phyloP scores from a whole-genome alignment of 2,797 vertebrate species.

The Takifugu rubripes region DNA sequence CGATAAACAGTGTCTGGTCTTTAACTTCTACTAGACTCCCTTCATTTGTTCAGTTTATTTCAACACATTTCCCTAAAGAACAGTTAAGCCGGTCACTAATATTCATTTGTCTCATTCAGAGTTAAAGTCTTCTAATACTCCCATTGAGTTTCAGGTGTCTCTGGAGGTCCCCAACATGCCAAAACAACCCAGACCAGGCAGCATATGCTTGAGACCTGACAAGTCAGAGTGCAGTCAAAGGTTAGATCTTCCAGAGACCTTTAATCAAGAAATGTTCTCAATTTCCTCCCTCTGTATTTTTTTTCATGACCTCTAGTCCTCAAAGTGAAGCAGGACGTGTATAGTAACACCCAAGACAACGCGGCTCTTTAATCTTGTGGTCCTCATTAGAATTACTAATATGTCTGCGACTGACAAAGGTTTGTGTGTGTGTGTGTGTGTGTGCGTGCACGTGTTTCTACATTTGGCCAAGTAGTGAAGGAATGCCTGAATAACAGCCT shows the following conservation, averaged over 20 bases:
- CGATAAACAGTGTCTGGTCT: no score
- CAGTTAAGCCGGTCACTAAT: slow-evolving; percentile 35
- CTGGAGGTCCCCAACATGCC: slow-evolving; percentile 31
- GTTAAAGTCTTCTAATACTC: slow-evolving; percentile 34
- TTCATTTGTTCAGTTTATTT: no score
- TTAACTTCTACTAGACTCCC: no score
- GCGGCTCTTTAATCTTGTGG: slow-evolving; percentile 74
- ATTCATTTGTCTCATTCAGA: slow-evolving; percentile 52
- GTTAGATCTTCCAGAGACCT: slow-evolving; percentile 76
- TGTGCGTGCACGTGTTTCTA: slow-evolving; percentile 35
- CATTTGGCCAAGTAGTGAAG: slow-evolving; percentile 51
- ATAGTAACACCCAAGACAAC: slow-evolving; percentile 73
- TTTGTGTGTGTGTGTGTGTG: slow-evolving; percentile 36
- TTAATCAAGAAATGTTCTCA: slow-evolving; percentile 80
- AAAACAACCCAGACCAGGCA: slow-evolving; percentile 24
- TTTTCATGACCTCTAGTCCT: slow-evolving; percentile 70
- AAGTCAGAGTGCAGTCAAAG: slow-evolving; percentile 68
- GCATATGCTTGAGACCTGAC: slow-evolving; percentile 38
- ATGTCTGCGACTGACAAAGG: slow-evolving; percentile 52
- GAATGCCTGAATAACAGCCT: slow-evolving; percentile 78
- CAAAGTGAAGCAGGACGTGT: slow-evolving; percentile 65
- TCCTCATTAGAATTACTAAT: slow-evolving; percentile 81
- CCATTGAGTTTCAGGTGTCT: slow-evolving; percentile 41
- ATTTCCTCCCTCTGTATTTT: slow-evolving; percentile 69
- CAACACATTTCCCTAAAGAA: no score